Evolutionary conservation across 1,140 invertebrate species (phyloP), one percentile per base, ranked within the genome.

Genomic region (Leptinotarsa lineolata): DNA sequence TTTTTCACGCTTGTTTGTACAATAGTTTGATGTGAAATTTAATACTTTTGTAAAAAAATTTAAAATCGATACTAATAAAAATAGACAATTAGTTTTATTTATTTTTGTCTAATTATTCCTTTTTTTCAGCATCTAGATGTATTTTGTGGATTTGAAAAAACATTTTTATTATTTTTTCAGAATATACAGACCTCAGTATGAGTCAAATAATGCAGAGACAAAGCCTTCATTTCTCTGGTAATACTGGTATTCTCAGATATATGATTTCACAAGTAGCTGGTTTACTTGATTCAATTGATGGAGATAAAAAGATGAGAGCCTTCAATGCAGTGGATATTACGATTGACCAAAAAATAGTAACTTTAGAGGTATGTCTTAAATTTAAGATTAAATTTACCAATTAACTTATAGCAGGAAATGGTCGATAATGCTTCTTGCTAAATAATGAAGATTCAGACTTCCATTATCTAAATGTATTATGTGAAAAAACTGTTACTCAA

Each of bases 131-230:
- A 30, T 30, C 30, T 30, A 30, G 30, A 30, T 30, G 30, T 39
- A 39, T 39, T 39, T 39, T 39, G 30, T 39, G 30, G 8, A 39
- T 11, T 39, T 39, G 30, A 39, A 39, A 8, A 54, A 61, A 58
- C 64, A 71, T 58, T 68, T 63, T 54, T 5, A 16, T 54, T 75
- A 63, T 69, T 71, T 58, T 68, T 87, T 58, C 84, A 94, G 93
- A 97, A 83, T 99, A 99, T 85, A 99, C 97, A 3, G 96, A 99
- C 81, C 91, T 99, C 88, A 93, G 91, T 30, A 95, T 95, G 87
- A 97, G 94, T 74, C 93, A 93, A 76, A 93, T 99, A 30, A 92
- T 93, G 60, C 97, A 99, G 85, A 88, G 95, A 45, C 92, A 96
- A 83, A 96, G 94, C 72, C 88, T 99, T 39, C 91, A 93, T 46